Conservation (phyloP, 2,113 vertebrate genomes). For the Oreochromis spilurus region DNA sequence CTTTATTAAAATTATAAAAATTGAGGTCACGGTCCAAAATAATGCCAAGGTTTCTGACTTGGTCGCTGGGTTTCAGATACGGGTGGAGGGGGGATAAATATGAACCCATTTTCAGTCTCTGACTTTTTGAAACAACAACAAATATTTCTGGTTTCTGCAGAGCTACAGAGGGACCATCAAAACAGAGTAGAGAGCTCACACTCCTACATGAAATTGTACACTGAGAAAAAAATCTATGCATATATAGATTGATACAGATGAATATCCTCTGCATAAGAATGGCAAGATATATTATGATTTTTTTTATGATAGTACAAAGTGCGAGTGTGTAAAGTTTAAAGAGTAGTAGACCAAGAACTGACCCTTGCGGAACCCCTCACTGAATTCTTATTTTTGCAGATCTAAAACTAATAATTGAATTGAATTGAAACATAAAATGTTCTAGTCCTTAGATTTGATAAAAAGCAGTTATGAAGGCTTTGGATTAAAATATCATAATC, state of each 20-base stretch:
- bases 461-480: not conserved
- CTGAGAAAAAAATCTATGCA: accelerated
- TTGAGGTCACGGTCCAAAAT: too few relatives aligned
- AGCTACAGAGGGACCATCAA: accelerated
- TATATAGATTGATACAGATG: not conserved
- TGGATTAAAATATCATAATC: not conserved
- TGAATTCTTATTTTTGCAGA: not conserved
- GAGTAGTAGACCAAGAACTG: not conserved
- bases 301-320: not conserved
- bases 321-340: not conserved
- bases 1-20: too few relatives aligned
- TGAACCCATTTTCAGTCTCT: not conserved
- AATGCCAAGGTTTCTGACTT: too few relatives aligned
- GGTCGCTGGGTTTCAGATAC: too few relatives aligned
- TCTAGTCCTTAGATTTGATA: not conserved
- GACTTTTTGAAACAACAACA: not conserved
- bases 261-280: not conserved
- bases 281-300: not conserved
- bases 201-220: not conserved
- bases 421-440: not conserved
- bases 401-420: not conserved
- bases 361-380: not conserved
- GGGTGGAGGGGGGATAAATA: not conserved
- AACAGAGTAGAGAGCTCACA: not conserved
- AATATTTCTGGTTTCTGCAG: not conserved